Conservation (phyloP, 2,888 invertebrate species). For the Tiliacea citrago region DNA sequence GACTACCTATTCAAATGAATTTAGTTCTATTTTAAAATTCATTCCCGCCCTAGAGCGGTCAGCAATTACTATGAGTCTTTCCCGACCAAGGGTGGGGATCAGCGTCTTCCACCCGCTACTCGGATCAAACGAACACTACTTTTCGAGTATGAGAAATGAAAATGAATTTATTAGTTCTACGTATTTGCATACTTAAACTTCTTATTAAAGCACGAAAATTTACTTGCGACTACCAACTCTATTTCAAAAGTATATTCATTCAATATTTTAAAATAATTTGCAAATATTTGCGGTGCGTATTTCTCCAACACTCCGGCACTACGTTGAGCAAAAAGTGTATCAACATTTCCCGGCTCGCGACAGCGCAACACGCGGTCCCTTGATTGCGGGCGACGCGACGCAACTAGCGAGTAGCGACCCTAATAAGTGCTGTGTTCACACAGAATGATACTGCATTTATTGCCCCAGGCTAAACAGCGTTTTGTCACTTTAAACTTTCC, state of each 20-base stretch:
- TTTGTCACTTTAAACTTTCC: slow-evolving; percentile 57
- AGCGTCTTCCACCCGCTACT: too few species aligned
- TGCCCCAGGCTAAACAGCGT: slow-evolving; percentile 51
- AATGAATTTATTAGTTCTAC: background rate
- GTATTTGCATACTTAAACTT: background rate
- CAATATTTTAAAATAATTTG: slow-evolving; percentile 11
- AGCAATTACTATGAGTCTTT: too few species aligned
- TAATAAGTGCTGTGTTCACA: slow-evolving; percentile 65
- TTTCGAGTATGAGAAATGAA: too few species aligned
- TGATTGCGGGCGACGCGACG: slow-evolving; percentile 54
- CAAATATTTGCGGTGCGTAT: slow-evolving; percentile 16
- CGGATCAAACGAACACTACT: too few species aligned
- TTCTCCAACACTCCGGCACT: slow-evolving; percentile 1
- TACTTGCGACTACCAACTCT: background rate
- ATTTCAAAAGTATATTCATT: background rate
- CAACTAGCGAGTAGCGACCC: slow-evolving; percentile 44
- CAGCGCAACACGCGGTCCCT: slow-evolving; percentile 32
- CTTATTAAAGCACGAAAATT: background rate
- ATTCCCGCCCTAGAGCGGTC: too few species aligned
- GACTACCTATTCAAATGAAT: too few species aligned
- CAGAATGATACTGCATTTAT: slow-evolving; percentile 63
- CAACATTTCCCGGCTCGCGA: slow-evolving; percentile 21
- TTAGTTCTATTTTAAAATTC: too few species aligned
- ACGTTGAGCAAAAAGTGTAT: slow-evolving; percentile 27
- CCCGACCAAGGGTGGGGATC: too few species aligned